Evolutionary conservation across 2,888 invertebrate species (phyloP), one percentile per base, ranked within the genome.

Genomic region (Lasioglossum oenotherae): DNA sequence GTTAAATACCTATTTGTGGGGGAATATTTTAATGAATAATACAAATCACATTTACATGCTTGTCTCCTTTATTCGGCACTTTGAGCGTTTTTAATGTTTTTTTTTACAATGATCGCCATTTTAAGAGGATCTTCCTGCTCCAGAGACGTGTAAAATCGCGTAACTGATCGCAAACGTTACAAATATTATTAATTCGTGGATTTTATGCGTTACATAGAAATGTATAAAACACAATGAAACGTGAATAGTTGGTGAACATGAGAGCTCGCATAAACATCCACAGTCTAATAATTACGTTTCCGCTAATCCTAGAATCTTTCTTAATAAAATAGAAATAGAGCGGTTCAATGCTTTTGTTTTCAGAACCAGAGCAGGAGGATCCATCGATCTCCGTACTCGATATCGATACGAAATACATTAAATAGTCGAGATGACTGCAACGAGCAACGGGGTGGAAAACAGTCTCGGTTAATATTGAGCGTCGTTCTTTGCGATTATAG

Each of bases 1-100:
- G 2, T 23, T 53, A 23, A 49, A 49, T 6, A 8, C 8, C 8
- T 53, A 8, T 53, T 53, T 23, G 0, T 1, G 14, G 27, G 60
- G 16, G 44, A 12, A 44, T 44, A 31, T 16, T 12, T 14, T 27
- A 27, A 60, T 27, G 31, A 60, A 27, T 31, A 31, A 27, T 16
- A 27, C 60, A 60, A 60, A 31, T 16, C 14, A 14, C 27, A n/a
- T 60, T 27, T 75, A 77, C 75, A 80, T 83, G 74, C 64, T 82
- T 78, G 69, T 89, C 53, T 87, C 72, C 75, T 89, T 90, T 90
- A 88, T 90, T 90, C 84, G 89, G 88, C 88, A 90, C 85, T 88
- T 90, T 89, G 88, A 90, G 90, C 90, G 87, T 86, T 80, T 78
- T 74, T 44, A 23, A 31, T 60, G 35, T 57, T 77, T 67, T 80